A percentile compares a stretch with the other conserved stretches of the same genome.
Evolutionary conservation across 2,888 invertebrate genomes (phyloP).

Genomic region (Harpalus rubripes): DNA sequence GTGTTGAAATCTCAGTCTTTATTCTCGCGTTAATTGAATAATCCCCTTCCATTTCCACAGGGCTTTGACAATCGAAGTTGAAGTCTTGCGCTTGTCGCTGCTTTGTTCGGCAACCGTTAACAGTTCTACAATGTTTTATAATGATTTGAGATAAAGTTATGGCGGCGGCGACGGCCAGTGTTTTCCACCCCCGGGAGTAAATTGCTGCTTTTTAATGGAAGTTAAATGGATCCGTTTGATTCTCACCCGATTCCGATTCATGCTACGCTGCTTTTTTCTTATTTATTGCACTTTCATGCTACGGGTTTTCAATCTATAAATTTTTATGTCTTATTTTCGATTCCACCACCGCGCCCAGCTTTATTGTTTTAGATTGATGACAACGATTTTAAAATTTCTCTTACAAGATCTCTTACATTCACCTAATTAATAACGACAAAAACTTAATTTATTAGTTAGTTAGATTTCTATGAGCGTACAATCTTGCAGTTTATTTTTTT

Average conservation of each 20-base stretch:
- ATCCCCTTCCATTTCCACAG: conserved; percentile 62
- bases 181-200: conserved; percentile 40
- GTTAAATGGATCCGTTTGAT: conserved; percentile 40
- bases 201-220: conserved; percentile 48
- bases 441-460: too few relatives aligned
- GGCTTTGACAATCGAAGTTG: conserved; percentile 67
- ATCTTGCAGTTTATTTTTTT: too few relatives aligned
- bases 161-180: conserved; percentile 39
- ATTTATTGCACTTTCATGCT: conserved; percentile 42
- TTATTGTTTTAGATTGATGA: conserved; percentile 28
- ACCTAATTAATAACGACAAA: too few relatives aligned
- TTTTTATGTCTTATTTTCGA: conserved; percentile 42
- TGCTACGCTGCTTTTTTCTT: conserved; percentile 51
- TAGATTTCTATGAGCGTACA: too few relatives aligned
- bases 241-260: conserved; percentile 18
- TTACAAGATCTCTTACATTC: background rate
- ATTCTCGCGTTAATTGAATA: conserved; percentile 67
- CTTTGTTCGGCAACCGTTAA: conserved; percentile 63
- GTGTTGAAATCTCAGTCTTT: conserved; percentile 67
- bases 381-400: background rate
- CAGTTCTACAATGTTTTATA: conserved; percentile 67
- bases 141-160: conserved; percentile 67
- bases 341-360: background rate
- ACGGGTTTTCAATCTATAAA: conserved; percentile 28
- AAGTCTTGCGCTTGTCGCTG: conserved; percentile 61